These are phyloP conservation scores for Dolomedes plantarius DNA, from an alignment of 2,888 invertebrate species.

Conservation along the genomic window DNA sequence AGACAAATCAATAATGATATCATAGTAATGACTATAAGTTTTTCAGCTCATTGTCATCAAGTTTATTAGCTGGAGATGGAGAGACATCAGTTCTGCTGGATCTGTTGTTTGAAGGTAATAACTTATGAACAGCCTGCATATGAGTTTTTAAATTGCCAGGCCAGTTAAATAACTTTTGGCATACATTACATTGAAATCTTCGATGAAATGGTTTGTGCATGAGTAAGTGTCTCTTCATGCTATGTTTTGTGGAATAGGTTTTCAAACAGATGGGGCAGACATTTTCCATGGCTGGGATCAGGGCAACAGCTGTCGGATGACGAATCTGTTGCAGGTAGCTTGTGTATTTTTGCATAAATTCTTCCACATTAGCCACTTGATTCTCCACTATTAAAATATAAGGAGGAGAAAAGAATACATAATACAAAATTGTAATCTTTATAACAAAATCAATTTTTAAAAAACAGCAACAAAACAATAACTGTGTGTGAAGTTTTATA, in stretches of 20 bases:
- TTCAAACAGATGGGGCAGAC: slow-evolving; percentile 72
- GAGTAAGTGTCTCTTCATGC: slow-evolving; percentile 72
- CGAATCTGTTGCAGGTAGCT: slow-evolving; percentile 64
- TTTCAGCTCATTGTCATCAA: slow-evolving; percentile 9
- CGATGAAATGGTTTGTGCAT: slow-evolving; percentile 73
- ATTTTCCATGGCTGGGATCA: slow-evolving; percentile 69
- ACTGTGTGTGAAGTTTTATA: too few relatives aligned
- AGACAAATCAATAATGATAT: too few relatives aligned
- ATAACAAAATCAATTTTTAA: too few relatives aligned
- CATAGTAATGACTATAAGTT: not conserved
- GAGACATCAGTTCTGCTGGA: slow-evolving; percentile 3
- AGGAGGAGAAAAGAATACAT: not conserved
- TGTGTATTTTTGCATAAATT: slow-evolving; percentile 64
- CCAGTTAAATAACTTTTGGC: slow-evolving; percentile 73
- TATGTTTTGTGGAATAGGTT: slow-evolving; percentile 72
- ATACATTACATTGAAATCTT: slow-evolving; percentile 65
- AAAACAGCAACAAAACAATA: too few relatives aligned
- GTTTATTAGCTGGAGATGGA: not conserved
- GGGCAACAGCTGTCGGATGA: slow-evolving; percentile 45
- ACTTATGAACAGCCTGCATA: slow-evolving; percentile 72
- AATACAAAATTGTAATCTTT: not conserved
- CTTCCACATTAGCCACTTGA: slow-evolving; percentile 70
- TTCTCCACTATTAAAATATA: slow-evolving; percentile 28
- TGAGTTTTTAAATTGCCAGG: slow-evolving; percentile 73
- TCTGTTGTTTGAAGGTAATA: slow-evolving; percentile 24